These are phyloP conservation scores for Heliornis fulica DNA, from an alignment of 2,113 vertebrate genomes.

Conservation along the genomic window DNA sequence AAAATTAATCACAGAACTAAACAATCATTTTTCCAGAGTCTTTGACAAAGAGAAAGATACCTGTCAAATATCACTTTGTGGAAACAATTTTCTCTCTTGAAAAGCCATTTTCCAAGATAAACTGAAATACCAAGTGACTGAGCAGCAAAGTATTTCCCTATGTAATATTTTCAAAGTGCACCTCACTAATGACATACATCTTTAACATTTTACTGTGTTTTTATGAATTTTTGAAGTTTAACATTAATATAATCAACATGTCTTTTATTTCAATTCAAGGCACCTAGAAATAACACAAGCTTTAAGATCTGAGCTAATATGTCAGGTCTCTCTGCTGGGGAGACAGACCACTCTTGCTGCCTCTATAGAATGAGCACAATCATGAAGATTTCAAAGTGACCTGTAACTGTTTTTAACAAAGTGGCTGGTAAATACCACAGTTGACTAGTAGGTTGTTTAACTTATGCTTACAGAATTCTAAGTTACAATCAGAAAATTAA, in stretches of 20 bases:
- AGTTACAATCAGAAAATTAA: background rate
- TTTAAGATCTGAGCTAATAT: background rate
- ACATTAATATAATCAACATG: no score
- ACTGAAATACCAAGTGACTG: background rate
- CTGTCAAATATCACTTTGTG: background rate
- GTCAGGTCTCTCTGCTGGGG: background rate
- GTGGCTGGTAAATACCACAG: background rate
- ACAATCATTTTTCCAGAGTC: background rate
- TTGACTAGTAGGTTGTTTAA: background rate
- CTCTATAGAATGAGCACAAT: background rate
- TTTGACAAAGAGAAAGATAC: background rate
- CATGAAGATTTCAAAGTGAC: background rate
- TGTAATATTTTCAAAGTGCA: background rate
- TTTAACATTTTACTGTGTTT: background rate
- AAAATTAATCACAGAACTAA: background rate
- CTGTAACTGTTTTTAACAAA: background rate
- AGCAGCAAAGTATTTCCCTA: background rate
- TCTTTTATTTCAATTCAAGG: background rate
- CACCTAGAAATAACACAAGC: background rate
- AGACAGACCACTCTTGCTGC: background rate
- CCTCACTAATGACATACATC: background rate
- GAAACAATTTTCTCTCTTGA: background rate
- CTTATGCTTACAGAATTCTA: background rate
- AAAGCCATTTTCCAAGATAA: background rate
- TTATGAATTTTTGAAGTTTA: background rate